Evolutionary conservation across 2,888 invertebrate species (phyloP), one percentile per base, ranked within the genome.

Genomic region (Ditula angustiorana): DNA sequence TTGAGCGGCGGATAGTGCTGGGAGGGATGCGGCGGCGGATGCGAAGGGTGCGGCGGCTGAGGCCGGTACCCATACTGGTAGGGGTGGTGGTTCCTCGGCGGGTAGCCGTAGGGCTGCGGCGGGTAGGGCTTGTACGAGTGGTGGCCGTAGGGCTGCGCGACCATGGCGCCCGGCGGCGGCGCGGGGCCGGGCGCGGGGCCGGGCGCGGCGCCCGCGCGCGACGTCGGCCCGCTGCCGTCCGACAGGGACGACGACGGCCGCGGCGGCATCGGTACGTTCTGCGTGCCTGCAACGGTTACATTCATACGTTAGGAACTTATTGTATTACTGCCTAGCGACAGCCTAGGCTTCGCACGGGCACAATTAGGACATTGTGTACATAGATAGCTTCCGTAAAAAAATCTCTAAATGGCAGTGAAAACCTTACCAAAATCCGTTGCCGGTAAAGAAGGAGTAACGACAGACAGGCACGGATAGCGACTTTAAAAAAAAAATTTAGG

Each of bases 191-290:
- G 80, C 70, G 83, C 72, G 70, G 83, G 82, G 73, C 85, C 77
- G 65, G 84, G 81, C 60, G 80, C 75, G 66, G 76, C 80, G 68
- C 85, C 81, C 58, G 79, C 74, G 68, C 86, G 85, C 75, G 79
- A 80, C 76, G 85, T 85, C 74, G 84, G 83, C 71, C 89, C 93
- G 84, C 88, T 88, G 91, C 93, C 94, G 88, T 88, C 93, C 73
- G 91, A 88, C 94, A 96, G 86, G 93, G 95, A 93, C 89, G 98
- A 98, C 81, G 98, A 97, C 89, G 98, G 98, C 86, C 98, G 96
- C 86, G 97, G 97, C 88, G 98, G 98, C 96, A 98, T 98, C 93
- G 97, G 96, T 95, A 97, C 96, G 96, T 96, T 98, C 95, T 97
- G 97, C 89, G 96, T 96, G 86, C 96, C 96, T 96, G 89, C 41